Percentiles rank a stretch among this genome's conserved stretches.
Evolutionary conservation across 1,140 invertebrate species (phyloP).

Genomic region (Drosophila burlai): DNA sequence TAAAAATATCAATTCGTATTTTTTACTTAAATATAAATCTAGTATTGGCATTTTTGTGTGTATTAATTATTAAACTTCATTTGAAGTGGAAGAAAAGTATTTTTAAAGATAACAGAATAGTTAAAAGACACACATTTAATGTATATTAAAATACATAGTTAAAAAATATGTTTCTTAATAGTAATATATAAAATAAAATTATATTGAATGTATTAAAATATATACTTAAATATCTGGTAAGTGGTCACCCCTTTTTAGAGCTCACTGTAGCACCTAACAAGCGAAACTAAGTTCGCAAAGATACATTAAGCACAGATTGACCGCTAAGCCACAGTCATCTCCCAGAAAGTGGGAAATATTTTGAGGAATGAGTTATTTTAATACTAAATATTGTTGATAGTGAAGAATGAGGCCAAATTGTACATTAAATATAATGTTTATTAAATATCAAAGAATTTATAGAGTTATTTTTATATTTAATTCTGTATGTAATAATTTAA

Average conservation of each 20-base stretch:
- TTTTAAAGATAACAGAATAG: too few species aligned
- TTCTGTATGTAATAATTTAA: background rate
- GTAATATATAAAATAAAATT: too few species aligned
- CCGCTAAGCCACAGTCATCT: constrained; percentile 21
- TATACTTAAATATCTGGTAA: background rate
- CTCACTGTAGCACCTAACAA: constrained; percentile 9
- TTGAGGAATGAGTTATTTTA: background rate
- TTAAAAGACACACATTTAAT: too few species aligned
- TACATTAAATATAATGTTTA: background rate
- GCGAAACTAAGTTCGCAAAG: constrained; percentile 7
- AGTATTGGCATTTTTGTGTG: too few species aligned
- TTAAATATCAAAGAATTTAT: background rate
- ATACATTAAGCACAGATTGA: constrained; percentile 31
- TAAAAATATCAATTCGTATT: too few species aligned
- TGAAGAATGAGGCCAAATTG: background rate
- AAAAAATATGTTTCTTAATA: too few species aligned
- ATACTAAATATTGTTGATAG: background rate
- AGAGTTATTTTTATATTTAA: background rate
- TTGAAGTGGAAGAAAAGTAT: too few species aligned
- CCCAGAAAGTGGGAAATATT: background rate
- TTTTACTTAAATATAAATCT: too few species aligned
- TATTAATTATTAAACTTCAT: too few species aligned
- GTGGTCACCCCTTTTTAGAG: background rate
- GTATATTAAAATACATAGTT: too few species aligned
- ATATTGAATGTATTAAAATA: too few species aligned